Evolutionary conservation across 2,113 vertebrate species (phyloP).

Genomic region (Brachyhypopomus occidentalis): DNA sequence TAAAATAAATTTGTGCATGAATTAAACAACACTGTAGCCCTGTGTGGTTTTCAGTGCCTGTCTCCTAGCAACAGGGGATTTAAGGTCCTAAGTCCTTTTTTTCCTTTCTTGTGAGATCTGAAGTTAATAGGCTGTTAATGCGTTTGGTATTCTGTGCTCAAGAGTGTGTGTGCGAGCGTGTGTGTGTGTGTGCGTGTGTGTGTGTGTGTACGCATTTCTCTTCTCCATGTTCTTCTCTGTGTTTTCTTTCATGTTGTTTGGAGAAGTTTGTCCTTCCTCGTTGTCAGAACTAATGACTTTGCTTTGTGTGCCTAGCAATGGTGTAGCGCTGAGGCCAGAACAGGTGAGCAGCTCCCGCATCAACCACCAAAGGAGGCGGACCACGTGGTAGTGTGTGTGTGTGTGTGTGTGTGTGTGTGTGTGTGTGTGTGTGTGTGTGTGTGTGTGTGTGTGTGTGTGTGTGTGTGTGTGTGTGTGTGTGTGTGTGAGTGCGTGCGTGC

Average conservation of each 20-base stretch:
- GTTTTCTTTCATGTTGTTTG: slow-evolving; percentile 5
- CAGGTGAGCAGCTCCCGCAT: not conserved
- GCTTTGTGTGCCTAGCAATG: not conserved
- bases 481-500: too few species aligned
- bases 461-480: too few species aligned
- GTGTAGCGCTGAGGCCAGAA: too few species aligned
- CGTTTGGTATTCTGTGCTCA: not conserved
- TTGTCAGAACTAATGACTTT: not conserved
- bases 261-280: not conserved
- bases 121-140: slow-evolving; percentile 25
- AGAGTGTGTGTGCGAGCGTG: not conserved
- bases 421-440: too few species aligned
- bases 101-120: not conserved
- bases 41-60: not conserved
- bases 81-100: not conserved
- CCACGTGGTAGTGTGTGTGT: too few species aligned
- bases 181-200: slow-evolving; percentile 2
- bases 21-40: slow-evolving; percentile 4
- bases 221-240: not conserved
- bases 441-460: too few species aligned
- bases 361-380: not conserved
- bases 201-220: not conserved
- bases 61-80: slow-evolving; percentile 10
- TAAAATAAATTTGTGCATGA: not conserved
- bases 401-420: too few species aligned